phyloP scores from a whole-genome alignment of 2,113 vertebrate species.

The Cryptotis parvus region DNA sequence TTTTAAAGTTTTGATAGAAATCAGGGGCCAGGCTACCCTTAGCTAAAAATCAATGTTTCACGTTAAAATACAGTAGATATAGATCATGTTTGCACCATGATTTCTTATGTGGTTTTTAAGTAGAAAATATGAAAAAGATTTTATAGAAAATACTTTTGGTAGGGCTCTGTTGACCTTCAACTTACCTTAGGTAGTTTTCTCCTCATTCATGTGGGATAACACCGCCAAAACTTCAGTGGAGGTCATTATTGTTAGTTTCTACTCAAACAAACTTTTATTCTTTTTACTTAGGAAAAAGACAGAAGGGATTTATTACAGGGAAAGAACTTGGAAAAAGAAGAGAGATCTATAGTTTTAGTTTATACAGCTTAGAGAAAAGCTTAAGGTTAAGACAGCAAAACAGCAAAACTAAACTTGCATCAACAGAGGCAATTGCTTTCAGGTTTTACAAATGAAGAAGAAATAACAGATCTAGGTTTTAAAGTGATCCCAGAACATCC shows the following conservation, averaged over 20 bases:
- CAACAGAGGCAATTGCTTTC: conserved; percentile 56
- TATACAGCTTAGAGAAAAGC: conserved; percentile 62
- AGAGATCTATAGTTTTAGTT: conserved; percentile 76
- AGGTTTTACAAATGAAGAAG: conserved; percentile 65
- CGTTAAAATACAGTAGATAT: conserved; percentile 36
- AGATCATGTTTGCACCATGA: neutral
- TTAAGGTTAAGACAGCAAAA: conserved; percentile 81
- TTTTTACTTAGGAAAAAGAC: conserved; percentile 62
- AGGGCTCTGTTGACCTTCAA: conserved; percentile 66
- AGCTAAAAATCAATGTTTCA: neutral
- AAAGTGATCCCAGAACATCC: conserved; percentile 48
- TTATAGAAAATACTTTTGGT: conserved; percentile 59
- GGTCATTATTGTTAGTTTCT: conserved; percentile 74
- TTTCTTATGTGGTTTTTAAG: conserved; percentile 8
- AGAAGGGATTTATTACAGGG: conserved; percentile 70
- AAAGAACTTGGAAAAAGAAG: conserved; percentile 75
- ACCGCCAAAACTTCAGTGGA: conserved; percentile 71
- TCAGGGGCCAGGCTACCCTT: conserved; percentile 31
- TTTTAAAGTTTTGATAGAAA: conserved; percentile 63
- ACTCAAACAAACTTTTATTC: conserved; percentile 72
- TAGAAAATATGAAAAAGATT: neutral
- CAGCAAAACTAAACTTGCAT: conserved; percentile 58
- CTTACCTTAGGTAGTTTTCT: conserved; percentile 72
- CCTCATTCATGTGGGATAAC: conserved; percentile 2
- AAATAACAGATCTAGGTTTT: conserved; percentile 46